Percentiles rank a stretch among this genome's conserved stretches.
phyloP scores from a whole-genome alignment of 2,888 invertebrate species.

The Euphydryas editha region DNA sequence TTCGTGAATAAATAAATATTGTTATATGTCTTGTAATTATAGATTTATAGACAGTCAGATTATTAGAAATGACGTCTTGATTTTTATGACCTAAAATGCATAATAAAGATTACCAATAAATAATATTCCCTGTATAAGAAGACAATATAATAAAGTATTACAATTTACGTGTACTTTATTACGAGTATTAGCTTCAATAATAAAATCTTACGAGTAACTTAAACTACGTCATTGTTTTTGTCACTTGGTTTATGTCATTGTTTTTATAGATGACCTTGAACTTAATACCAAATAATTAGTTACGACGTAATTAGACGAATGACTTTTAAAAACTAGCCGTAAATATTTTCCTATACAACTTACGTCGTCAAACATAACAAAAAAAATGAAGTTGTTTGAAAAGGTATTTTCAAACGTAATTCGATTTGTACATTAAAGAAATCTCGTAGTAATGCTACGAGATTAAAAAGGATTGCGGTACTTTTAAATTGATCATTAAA shows the following conservation, averaged over 20 bases:
- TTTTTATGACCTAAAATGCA: too few relatives aligned
- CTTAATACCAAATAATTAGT: slow-evolving; percentile 2
- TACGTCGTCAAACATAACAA: not conserved
- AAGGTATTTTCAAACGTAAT: not conserved
- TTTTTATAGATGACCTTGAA: not conserved
- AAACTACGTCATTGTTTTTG: not conserved
- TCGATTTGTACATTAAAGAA: not conserved
- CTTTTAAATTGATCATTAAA: too few relatives aligned
- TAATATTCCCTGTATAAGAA: too few relatives aligned
- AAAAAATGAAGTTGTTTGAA: not conserved
- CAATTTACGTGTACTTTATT: too few relatives aligned
- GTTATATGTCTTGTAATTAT: too few relatives aligned
- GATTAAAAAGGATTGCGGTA: too few relatives aligned
- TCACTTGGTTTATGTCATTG: not conserved
- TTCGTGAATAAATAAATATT: too few relatives aligned
- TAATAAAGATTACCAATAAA: too few relatives aligned
- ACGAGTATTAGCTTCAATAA: not conserved
- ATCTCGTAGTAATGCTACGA: too few relatives aligned
- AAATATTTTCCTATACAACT: not conserved
- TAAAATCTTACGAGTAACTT: not conserved
- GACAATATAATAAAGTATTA: too few relatives aligned
- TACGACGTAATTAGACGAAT: slow-evolving; percentile 7
- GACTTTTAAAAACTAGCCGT: slow-evolving; percentile 4
- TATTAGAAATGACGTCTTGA: too few relatives aligned
- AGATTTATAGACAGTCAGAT: too few relatives aligned